phyloP scores from a whole-genome alignment of 2,888 invertebrate genomes.

The Caenorhabditis sulstoni region DNA sequence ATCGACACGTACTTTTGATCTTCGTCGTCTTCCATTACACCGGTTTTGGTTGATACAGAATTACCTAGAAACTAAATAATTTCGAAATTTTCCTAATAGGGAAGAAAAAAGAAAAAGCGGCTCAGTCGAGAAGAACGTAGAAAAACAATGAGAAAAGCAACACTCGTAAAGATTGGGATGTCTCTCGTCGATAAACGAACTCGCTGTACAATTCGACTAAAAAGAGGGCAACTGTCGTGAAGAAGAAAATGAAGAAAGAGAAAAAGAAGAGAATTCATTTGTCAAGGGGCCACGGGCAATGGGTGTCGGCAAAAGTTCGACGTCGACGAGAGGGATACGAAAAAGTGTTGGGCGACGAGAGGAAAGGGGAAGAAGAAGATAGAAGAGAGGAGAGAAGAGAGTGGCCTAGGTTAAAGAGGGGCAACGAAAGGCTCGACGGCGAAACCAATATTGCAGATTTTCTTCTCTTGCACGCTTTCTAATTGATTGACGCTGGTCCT shows the following conservation, averaged over 20 bases:
- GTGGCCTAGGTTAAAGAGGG: slow-evolving; percentile 41
- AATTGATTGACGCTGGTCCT: slow-evolving; percentile 36
- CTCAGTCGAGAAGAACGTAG: no score
- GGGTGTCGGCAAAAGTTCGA: slow-evolving; percentile 47
- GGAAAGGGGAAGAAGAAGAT: slow-evolving; percentile 1
- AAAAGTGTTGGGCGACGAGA: slow-evolving; percentile 7
- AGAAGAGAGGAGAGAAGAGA: slow-evolving; percentile 26
- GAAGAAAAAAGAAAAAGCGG: not conserved
- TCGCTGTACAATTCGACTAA: slow-evolving; percentile 2
- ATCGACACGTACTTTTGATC: slow-evolving; percentile 9
- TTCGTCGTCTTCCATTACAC: slow-evolving; percentile 17
- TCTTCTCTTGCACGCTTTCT: slow-evolving; percentile 23
- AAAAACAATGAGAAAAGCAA: slow-evolving; percentile 7
- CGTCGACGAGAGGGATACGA: slow-evolving; percentile 27
- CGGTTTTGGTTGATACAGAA: slow-evolving; percentile 35
- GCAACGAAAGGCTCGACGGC: slow-evolving; percentile 7
- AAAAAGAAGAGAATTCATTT: slow-evolving; percentile 2
- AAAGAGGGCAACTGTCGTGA: slow-evolving; percentile 38
- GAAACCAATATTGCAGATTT: slow-evolving; percentile 46
- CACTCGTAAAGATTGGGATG: slow-evolving; percentile 3
- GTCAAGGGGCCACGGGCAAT: slow-evolving; percentile 17
- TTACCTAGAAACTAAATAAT: slow-evolving; percentile 30
- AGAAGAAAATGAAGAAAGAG: not conserved
- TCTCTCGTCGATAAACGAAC: not conserved
- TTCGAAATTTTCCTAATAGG: not conserved